phyloP scores from a whole-genome alignment of 2,797 vertebrate species.

The Poecilia picta region DNA sequence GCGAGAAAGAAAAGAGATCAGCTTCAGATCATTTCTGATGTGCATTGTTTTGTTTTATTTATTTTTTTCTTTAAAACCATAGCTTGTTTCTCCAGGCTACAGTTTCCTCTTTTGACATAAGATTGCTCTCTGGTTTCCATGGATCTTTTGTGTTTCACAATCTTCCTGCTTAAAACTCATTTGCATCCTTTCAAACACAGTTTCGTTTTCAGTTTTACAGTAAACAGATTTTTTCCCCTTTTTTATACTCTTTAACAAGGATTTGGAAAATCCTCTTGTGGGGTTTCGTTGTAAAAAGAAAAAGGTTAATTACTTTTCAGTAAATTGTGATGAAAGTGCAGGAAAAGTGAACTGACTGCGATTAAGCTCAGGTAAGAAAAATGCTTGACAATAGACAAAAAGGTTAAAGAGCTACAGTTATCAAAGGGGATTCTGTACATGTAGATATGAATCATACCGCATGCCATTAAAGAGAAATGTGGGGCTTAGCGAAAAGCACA shows the following conservation, averaged over 20 bases:
- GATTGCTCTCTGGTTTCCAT: slow-evolving; percentile 2
- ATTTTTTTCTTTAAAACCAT: slow-evolving; percentile 22
- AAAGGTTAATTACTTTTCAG: background rate
- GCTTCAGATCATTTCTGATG: slow-evolving; percentile 32
- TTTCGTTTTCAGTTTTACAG: background rate
- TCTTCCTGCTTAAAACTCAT: background rate
- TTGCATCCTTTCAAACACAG: background rate
- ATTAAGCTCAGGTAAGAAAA: background rate
- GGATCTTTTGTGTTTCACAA: background rate
- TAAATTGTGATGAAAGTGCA: background rate
- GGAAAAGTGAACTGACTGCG: background rate
- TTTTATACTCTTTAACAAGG: background rate
- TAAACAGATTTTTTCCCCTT: background rate
- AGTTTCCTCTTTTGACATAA: slow-evolving; percentile 33
- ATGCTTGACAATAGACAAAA: background rate
- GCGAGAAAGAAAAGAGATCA: slow-evolving; percentile 29
- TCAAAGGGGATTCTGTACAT: background rate
- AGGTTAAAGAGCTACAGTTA: background rate
- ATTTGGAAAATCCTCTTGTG: background rate
- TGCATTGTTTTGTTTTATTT: slow-evolving; percentile 24
- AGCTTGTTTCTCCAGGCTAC: slow-evolving; percentile 11
- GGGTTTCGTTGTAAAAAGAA: background rate
- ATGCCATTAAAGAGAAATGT: background rate
- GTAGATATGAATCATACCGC: background rate
- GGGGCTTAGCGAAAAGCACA: background rate